Conservation (phyloP, 2,888 invertebrate species). For the Monopis laevigella region DNA sequence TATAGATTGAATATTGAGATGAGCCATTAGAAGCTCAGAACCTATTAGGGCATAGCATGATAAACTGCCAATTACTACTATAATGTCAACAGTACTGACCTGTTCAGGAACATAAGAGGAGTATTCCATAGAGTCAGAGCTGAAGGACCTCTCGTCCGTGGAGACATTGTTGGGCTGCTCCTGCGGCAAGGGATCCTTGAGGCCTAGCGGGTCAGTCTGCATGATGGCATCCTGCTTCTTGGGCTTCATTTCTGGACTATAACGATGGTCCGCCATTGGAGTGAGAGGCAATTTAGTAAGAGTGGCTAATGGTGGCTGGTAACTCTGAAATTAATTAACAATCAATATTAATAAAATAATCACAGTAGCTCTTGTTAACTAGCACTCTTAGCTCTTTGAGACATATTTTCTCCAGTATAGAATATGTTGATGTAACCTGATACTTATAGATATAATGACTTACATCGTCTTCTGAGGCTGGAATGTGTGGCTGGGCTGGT, state of each 20-base stretch:
- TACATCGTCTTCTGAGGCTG: not conserved
- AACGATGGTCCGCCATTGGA: not conserved
- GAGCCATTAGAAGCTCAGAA: not conserved
- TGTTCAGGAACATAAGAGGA: not conserved
- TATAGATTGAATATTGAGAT: not conserved
- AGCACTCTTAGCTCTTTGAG: too few species aligned
- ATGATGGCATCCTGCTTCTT: constrained; percentile 56
- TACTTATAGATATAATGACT: not conserved
- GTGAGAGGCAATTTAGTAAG: not conserved
- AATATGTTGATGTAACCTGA: too few species aligned
- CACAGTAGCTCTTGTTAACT: too few species aligned
- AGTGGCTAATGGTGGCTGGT: not conserved
- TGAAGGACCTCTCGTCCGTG: constrained; percentile 24
- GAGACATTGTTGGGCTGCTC: constrained; percentile 20
- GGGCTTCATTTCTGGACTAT: too few species aligned
- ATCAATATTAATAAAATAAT: too few species aligned
- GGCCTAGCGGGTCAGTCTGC: constrained; percentile 52
- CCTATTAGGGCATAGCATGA: too few species aligned
- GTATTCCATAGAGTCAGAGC: constrained; percentile 12
- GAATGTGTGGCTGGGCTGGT: not conserved
- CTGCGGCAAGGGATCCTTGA: constrained; percentile 18
- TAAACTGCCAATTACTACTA: too few species aligned
- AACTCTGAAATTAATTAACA: too few species aligned
- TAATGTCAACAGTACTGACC: too few species aligned
- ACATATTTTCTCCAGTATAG: too few species aligned